Evolutionary conservation across 64 coral and sea anemone species (phyloP).

Genomic region (Dendronephthya gigantea): DNA sequence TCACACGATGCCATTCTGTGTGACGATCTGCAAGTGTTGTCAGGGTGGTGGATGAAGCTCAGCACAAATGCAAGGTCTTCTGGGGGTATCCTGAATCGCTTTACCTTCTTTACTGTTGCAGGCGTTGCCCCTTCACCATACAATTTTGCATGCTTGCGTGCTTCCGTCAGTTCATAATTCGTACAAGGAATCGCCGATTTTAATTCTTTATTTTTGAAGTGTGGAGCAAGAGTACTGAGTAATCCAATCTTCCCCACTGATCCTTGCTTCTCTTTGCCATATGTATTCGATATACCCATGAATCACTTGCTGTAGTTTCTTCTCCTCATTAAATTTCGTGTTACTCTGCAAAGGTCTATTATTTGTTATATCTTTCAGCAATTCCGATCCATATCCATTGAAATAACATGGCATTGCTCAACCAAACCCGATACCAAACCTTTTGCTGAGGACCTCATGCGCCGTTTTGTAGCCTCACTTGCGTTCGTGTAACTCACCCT

Average conservation of each 20-base stretch:
- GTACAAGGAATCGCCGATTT: background rate
- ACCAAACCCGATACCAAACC: background rate
- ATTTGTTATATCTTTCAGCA: background rate
- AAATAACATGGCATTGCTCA: background rate
- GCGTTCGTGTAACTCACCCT: background rate
- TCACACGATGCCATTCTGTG: conserved; percentile 25
- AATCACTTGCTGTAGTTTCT: background rate
- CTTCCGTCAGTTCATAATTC: background rate
- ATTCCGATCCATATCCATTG: background rate
- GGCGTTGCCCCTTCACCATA: background rate
- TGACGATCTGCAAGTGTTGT: conserved; percentile 25
- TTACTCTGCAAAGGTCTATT: background rate
- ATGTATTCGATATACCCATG: background rate
- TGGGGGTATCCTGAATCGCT: background rate
- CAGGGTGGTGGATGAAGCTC: conserved; percentile 37
- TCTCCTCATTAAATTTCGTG: background rate
- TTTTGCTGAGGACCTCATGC: background rate
- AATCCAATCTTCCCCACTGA: background rate
- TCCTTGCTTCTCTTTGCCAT: background rate
- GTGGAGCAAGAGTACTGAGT: background rate
- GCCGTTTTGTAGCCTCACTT: background rate
- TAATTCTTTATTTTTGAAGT: conserved; percentile 6
- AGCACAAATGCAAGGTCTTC: conserved; percentile 36
- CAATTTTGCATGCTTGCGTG: background rate
- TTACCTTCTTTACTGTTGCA: background rate